Base-by-base conservation (phyloP, 2,797 vertebrate genomes). In the Chelidonichthys spinosus region DNA sequence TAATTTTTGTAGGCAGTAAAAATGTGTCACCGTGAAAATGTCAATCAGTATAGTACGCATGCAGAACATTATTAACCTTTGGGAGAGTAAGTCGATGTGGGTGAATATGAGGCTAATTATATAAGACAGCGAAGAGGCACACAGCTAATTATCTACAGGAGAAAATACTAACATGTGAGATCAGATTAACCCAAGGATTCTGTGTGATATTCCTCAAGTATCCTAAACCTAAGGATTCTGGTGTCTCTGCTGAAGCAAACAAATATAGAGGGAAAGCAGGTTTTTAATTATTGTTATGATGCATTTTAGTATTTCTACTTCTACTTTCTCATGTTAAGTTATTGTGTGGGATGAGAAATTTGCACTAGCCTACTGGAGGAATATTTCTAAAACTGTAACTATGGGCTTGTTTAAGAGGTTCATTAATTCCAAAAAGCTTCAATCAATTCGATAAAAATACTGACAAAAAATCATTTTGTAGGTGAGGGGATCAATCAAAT, bases 41-140 rank as follows among this genome's bases (percentile, higher is more conserved):
- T 8, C n/a, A n/a, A 39, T 40, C 54, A 56, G 42, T 42, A 50
- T 55, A 25, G 25, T 25, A 65, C 46, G 78, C 44, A 76, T 25
- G 55, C 4, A 64, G 69, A 82, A 79, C 69, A 81, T 78, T 63
- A 86, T 85, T 87, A 87, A 91, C 83, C 79, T 90, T 80, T 84
- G 59, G 59, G 61, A 66, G 55, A 83, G 25, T 18, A 61, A 77
- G 68, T 72, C 43, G 15, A 76, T 82, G 73, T 80, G 71, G 72
- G 61, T 81, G 83, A 90, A 59, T 76, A 73, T 55, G 63, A 85
- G 49, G 74, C 74, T 90, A 87, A 91, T 90, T 90, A 88, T 79
- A 76, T 61, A 72, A 82, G 65, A 64, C 50, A 55, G 69, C 43
- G 85, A 85, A 82, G 88, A 81, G 60, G 52, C 66, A 85, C 74